Evolutionary conservation across 2,888 invertebrate species (phyloP).

Genomic region (Holacanthella duospinosa): DNA sequence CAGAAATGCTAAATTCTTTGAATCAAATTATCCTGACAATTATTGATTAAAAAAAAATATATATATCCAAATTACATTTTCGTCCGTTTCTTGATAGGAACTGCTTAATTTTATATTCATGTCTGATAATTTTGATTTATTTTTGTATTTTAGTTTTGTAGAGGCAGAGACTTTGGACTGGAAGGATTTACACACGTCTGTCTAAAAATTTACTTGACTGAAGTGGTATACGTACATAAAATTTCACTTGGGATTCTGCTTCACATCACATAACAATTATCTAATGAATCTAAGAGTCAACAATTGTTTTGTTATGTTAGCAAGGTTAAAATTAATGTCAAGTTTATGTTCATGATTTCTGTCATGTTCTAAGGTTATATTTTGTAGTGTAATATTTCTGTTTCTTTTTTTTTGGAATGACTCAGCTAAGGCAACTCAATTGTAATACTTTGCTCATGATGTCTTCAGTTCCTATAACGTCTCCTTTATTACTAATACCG

Average conservation of each 20-base stretch:
- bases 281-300: too few relatives aligned
- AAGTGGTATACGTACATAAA: neutral
- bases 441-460: neutral
- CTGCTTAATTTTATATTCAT: too few relatives aligned
- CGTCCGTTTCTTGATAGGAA: too few relatives aligned
- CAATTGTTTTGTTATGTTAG: too few relatives aligned
- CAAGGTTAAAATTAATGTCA: too few relatives aligned
- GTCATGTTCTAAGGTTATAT: neutral
- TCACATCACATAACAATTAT: neutral
- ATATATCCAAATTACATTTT: too few relatives aligned
- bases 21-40: too few relatives aligned
- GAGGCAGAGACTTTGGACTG: neutral
- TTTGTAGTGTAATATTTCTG: neutral
- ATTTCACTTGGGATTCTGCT: neutral
- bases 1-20: too few relatives aligned
- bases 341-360: too few relatives aligned
- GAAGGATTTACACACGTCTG: neutral
- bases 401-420: neutral
- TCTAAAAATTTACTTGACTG: neutral
- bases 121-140: too few relatives aligned
- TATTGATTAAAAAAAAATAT: too few relatives aligned
- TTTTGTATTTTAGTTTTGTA: too few relatives aligned
- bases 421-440: slow-evolving; percentile 4
- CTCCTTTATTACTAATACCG: slow-evolving; percentile 50
- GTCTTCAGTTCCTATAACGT: neutral